Percentiles rank a stretch among this genome's conserved stretches.
phyloP scores from a whole-genome alignment of 1,140 invertebrate species.

The Batillaria attramentaria region DNA sequence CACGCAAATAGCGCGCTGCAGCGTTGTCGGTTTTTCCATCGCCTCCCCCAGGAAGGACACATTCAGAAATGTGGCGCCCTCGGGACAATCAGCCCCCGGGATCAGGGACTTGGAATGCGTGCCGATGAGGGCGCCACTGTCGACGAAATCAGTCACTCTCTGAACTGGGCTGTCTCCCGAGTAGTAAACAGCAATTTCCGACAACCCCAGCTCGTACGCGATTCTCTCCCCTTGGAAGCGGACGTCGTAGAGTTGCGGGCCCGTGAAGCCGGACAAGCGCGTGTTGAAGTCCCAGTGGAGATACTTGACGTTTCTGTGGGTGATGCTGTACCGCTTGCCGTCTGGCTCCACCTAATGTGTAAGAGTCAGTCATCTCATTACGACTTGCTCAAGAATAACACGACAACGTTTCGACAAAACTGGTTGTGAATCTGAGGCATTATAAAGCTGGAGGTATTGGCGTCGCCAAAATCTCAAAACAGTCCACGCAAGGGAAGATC shows the following conservation, averaged over 20 bases:
- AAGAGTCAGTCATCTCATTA: not conserved
- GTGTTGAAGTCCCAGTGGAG: constrained; percentile 63
- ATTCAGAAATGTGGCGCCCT: constrained; percentile 49
- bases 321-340: constrained; percentile 58
- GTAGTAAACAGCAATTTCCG: constrained; percentile 60
- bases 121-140: constrained; percentile 45
- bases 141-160: constrained; percentile 47
- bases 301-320: constrained; percentile 53
- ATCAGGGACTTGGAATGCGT: constrained; percentile 39
- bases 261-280: constrained; percentile 52
- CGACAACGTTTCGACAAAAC: not conserved
- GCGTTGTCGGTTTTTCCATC: constrained; percentile 30
- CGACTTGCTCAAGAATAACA: too few relatives aligned
- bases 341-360: constrained; percentile 52
- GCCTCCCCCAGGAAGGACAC: constrained; percentile 41
- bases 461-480: not conserved
- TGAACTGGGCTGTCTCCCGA: constrained; percentile 49
- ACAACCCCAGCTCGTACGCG: constrained; percentile 56
- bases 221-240: constrained; percentile 53
- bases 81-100: constrained; percentile 57
- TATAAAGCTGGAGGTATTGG: not conserved
- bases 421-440: not conserved
- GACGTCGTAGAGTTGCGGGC: constrained; percentile 57
- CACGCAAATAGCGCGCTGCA: constrained; percentile 53
- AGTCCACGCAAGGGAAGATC: not conserved